Evolutionary conservation across 2,113 vertebrate species (phyloP).

Genomic region (Brachirus orientalis): DNA sequence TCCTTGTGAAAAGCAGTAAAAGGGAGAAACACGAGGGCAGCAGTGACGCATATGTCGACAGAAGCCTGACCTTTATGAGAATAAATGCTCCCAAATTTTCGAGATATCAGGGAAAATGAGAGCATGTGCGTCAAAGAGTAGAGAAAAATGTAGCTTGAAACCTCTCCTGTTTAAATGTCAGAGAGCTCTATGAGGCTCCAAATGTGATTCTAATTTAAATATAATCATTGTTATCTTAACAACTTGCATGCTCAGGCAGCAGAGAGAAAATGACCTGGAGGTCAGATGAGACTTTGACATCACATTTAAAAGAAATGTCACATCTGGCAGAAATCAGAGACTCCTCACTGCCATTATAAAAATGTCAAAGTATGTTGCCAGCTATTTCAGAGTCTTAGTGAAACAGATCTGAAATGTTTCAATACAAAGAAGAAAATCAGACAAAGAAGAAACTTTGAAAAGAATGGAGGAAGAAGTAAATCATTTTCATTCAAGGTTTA

Average conservation of each 20-base stretch:
- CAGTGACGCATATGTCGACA: slow-evolving; percentile 70
- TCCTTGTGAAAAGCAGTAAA: slow-evolving; percentile 58
- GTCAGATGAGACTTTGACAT: slow-evolving; percentile 27
- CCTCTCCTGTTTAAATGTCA: slow-evolving; percentile 63
- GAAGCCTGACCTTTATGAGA: slow-evolving; percentile 67
- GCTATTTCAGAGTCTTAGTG: background rate
- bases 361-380: slow-evolving; percentile 6
- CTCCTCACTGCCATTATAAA: slow-evolving; percentile 15
- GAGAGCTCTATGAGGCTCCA: slow-evolving; percentile 30
- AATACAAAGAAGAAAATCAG: background rate
- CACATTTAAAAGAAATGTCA: slow-evolving; percentile 48
- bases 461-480: slow-evolving; percentile 17
- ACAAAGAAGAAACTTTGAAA: background rate
- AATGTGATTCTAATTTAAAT: slow-evolving; percentile 43
- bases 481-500: background rate
- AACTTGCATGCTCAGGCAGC: background rate
- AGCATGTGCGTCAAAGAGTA: slow-evolving; percentile 69
- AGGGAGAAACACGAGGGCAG: slow-evolving; percentile 61
- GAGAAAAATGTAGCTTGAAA: slow-evolving; percentile 46
- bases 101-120: slow-evolving; percentile 60
- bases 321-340: slow-evolving; percentile 38
- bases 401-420: slow-evolving; percentile 24
- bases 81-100: slow-evolving; percentile 51
- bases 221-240: slow-evolving; percentile 19
- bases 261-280: background rate